Percentiles rank a stretch among this genome's conserved stretches.
Conservation (phyloP, 2,888 invertebrate species). For the Campoplex nolae region DNA sequence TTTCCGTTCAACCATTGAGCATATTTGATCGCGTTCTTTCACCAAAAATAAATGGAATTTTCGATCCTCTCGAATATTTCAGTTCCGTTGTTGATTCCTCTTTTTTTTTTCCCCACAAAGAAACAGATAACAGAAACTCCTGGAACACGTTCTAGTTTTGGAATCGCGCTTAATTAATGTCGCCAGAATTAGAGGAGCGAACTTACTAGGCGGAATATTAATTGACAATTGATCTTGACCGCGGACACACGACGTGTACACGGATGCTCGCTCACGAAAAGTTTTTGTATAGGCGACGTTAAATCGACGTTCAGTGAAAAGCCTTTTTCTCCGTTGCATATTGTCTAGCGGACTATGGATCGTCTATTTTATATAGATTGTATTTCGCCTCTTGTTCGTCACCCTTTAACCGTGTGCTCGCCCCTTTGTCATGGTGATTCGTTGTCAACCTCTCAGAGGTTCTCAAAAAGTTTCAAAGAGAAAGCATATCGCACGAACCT, state of each 20-base stretch:
- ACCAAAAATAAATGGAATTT: constrained; percentile 61
- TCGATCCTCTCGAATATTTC: constrained; percentile 16
- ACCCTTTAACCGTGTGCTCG: constrained; percentile 64
- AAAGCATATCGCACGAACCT: background rate
- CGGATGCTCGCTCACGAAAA: constrained; percentile 22
- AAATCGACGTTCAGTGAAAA: constrained; percentile 28
- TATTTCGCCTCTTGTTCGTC: constrained; percentile 52
- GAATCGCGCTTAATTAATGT: too few species aligned
- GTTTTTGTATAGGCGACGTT: constrained; percentile 14
- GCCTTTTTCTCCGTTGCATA: constrained; percentile 37
- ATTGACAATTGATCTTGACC: constrained; percentile 81
- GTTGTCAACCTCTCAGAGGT: constrained; percentile 76
- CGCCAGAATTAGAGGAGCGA: too few species aligned
- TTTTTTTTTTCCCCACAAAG: background rate
- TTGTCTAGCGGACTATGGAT: constrained; percentile 21
- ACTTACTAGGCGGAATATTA: too few species aligned
- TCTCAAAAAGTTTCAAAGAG: constrained; percentile 15
- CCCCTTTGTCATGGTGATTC: constrained; percentile 82
- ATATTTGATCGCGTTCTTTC: constrained; percentile 47
- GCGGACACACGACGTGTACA: constrained; percentile 75
- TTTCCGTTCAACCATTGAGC: constrained; percentile 25
- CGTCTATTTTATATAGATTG: constrained; percentile 41
- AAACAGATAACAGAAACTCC: too few species aligned
- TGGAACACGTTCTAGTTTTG: too few species aligned
- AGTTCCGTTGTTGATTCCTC: background rate